Base-by-base conservation (phyloP, 2,113 vertebrate genomes). In the Neogobius melanostomus region DNA sequence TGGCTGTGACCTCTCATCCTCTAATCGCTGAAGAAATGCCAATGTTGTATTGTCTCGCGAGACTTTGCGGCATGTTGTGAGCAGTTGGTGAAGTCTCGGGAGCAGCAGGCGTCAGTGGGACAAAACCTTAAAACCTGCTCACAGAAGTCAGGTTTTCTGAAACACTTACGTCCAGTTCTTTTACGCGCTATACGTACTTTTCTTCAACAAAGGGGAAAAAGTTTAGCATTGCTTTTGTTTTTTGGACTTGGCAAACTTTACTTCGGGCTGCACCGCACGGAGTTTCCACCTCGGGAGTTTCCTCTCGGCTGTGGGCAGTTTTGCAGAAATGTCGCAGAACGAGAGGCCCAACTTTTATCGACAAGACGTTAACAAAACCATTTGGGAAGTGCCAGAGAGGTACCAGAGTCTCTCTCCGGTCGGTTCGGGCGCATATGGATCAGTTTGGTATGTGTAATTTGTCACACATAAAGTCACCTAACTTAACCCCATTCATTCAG, bases 361-460 rank as follows among this genome's bases (percentile, higher is more conserved):
- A 46, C 95, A 98, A 87, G 97, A 99, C 88, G 94, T 99, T 80
- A 99, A 98, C 90, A 99, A 99, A 90, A 97, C 96, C 0, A 93
- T 97, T 78, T 98, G 97, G 97, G 97, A 98, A 92, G 97, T 97
- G 64, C 96, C 97, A 14, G 92, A 95, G 71, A 92, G 95, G 8
- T 99, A 99, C 88, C 93, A 96, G 87, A 95, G 86, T 84, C 91
- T 99, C 64, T 94, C 94, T 51, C 96, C 97, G 0, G 97, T 98
- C 52, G 97, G 97, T 46, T 99, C 97, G 1, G 97, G 97, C 11
- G 97, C 97, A 74, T 99, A 99, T 72, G 97, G 97, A 88, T 95
- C 97, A 0, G 97, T 99, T 28, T 97, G 97, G 97, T 98, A 90
- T 95, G 71, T 79, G 1, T 47, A 36, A 52, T 56, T 71, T 54